These are phyloP conservation scores for Sebastes iracundus DNA, from an alignment of 2,797 vertebrate genomes.

Conservation along the genomic window DNA sequence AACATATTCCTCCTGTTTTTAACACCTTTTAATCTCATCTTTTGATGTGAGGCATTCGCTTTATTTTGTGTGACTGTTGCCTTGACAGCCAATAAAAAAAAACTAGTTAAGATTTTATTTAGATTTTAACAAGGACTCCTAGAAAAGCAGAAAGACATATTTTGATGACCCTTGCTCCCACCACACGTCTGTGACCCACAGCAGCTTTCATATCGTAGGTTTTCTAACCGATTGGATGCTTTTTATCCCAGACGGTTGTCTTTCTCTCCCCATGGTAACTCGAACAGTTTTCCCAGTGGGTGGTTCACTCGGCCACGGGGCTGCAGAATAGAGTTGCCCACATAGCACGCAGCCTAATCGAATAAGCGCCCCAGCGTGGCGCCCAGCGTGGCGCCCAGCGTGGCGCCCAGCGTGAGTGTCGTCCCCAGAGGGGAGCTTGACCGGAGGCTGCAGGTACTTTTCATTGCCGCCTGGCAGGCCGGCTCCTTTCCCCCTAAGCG, in stretches of 20 bases:
- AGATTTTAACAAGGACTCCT: slow-evolving; percentile 24
- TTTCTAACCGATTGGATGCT: slow-evolving; percentile 41
- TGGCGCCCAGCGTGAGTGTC: slow-evolving; percentile 38
- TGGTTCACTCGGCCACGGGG: slow-evolving; percentile 58
- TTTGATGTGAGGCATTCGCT: neutral
- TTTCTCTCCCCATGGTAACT: slow-evolving; percentile 62
- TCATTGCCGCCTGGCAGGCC: slow-evolving; percentile 85
- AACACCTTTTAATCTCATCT: neutral
- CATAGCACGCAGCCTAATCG: slow-evolving; percentile 86
- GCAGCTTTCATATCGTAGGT: slow-evolving; percentile 53
- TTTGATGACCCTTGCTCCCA: neutral
- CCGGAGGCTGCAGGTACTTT: slow-evolving; percentile 90
- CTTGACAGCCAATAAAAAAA: neutral
- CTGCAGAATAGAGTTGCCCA: slow-evolving; percentile 83
- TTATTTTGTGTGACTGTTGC: neutral
- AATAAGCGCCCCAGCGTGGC: slow-evolving; percentile 89
- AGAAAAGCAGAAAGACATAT: slow-evolving; percentile 24
- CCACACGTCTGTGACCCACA: slow-evolving; percentile 27
- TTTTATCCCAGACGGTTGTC: slow-evolving; percentile 63
- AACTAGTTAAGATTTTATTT: neutral
- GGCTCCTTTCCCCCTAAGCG: slow-evolving; percentile 65
- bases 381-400: slow-evolving; percentile 71
- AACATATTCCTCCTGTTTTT: neutral
- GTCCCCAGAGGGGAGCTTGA: slow-evolving; percentile 83
- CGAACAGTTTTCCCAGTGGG: slow-evolving; percentile 78